These are phyloP conservation scores for Nomia melanderi DNA, from an alignment of 1,140 invertebrate species.

Conservation along the genomic window DNA sequence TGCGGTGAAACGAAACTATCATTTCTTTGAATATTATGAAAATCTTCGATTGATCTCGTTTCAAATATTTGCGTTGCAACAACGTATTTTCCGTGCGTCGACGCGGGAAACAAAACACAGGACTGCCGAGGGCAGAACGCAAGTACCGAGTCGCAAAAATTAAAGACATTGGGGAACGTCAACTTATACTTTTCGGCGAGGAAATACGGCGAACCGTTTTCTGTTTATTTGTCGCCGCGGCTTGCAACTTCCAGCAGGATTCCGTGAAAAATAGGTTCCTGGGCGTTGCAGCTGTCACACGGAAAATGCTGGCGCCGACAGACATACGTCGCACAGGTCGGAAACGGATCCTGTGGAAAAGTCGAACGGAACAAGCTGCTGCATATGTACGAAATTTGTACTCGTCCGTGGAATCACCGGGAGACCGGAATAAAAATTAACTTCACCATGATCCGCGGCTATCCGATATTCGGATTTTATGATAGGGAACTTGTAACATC, in stretches of 20 bases:
- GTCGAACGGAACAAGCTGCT: background rate
- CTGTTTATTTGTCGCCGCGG: background rate
- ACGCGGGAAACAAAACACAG: no score
- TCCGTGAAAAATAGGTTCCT: conserved; percentile 49
- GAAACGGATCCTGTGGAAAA: background rate
- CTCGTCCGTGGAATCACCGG: no score
- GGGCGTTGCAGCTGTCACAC: conserved; percentile 17
- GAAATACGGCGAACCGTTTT: background rate
- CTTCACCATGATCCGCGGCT: background rate
- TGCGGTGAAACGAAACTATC: no score
- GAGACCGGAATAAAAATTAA: background rate
- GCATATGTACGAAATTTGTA: conserved; percentile 11
- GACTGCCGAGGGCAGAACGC: no score
- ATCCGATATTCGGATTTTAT: background rate
- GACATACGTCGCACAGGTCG: conserved; percentile 29
- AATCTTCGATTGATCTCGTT: no score
- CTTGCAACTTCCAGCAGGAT: conserved; percentile 12
- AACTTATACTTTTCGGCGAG: background rate
- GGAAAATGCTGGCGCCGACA: conserved; percentile 27
- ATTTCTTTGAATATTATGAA: no score
- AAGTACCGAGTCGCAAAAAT: background rate
- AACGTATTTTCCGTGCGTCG: no score
- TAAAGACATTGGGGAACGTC: background rate
- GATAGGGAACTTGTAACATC: no score
- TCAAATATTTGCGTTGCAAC: no score